Base-by-base conservation (phyloP, 2,888 invertebrate species). In the Agrotis ipsilon region DNA sequence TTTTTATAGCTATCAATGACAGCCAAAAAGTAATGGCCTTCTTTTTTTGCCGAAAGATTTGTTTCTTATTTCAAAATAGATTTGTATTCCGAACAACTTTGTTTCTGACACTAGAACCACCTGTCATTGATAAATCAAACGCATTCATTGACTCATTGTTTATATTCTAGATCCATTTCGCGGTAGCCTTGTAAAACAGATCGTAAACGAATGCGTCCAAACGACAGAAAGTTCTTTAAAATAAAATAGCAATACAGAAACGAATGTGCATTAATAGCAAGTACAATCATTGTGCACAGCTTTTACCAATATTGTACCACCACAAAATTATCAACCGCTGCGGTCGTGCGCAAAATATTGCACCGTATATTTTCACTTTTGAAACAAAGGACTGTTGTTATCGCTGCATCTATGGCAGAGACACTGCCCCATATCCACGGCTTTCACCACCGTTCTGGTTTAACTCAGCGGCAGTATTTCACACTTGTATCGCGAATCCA, bases 331-430 rank as follows among this genome's bases (percentile, higher is more conserved):
- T n/a, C 13, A 65, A 70, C 59, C 67, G 60, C 66, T 70, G 68
- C 70, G 16, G 51, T 18, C 48, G 3, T 54, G 52, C 45, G 7
- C 61, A 24, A 21, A 66, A 75, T 39, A 54, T 63, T 13, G n/a
- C 49, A 18, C 68, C 72, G 80, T 87, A 55, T 84, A 75, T 82
- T 84, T 85, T 80, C 65, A 62, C 46, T 19, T 16, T 73, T 58
- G 58, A 59, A 84, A 90, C 88, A 90, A 91, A 87, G 85, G 79
- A 81, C 81, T 73, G 83, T 83, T 87, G 82, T 83, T 90, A 90
- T 91, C 89, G 68, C 63, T 71, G 73, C 86, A 90, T 91, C 89
- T 79, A 73, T 68, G 60, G 76, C 75, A 75, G 72, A 72, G 71
- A 79, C 80, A 72, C 68, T 78, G 86, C 63, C 82, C 86, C 76